phyloP scores from a whole-genome alignment of 2,797 vertebrate genomes.

The Cynopterus sphinx region DNA sequence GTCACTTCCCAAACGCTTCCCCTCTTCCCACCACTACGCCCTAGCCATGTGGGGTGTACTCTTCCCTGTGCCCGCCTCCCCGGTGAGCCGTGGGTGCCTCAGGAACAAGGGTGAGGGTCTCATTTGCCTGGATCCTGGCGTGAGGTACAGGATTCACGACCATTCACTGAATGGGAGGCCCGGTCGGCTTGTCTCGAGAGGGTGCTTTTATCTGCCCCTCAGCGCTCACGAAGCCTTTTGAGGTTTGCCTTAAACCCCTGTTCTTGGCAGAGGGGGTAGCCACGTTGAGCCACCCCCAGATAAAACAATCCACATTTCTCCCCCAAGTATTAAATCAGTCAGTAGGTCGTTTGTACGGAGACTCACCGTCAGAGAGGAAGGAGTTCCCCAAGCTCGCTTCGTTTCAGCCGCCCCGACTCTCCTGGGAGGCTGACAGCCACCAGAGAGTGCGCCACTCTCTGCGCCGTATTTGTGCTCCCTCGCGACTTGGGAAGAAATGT shows the following conservation, averaged over 20 bases:
- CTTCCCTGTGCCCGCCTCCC: background rate
- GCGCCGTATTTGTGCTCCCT: rapidly evolving
- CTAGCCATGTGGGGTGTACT: background rate
- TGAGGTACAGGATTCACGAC: too few species aligned
- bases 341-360: background rate
- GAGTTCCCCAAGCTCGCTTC: background rate
- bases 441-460: background rate
- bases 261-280: background rate
- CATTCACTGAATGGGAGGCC: background rate
- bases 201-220: background rate
- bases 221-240: background rate
- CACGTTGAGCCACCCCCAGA: background rate
- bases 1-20: too few species aligned
- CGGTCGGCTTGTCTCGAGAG: background rate
- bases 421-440: background rate
- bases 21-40: background rate
- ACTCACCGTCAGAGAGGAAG: background rate
- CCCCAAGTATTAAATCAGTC: background rate
- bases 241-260: background rate
- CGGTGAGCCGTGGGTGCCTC: background rate
- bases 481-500: background rate
- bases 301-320: background rate
- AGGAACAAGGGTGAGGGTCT: background rate
- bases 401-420: background rate
- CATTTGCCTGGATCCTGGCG: rapidly evolving